phyloP scores from a whole-genome alignment of 2,888 invertebrate genomes.

The Nasonia oneida region DNA sequence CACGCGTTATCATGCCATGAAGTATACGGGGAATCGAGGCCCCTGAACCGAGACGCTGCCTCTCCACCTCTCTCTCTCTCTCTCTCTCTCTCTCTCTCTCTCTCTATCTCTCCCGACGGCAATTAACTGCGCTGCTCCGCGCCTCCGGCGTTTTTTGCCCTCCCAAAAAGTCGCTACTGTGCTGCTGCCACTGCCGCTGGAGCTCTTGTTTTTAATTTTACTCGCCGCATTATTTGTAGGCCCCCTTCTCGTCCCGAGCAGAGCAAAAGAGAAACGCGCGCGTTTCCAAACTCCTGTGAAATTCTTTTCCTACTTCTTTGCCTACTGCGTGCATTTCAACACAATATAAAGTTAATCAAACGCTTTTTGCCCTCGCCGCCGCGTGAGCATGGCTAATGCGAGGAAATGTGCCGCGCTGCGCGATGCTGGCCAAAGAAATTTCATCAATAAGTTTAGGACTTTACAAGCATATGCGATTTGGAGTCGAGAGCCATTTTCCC shows the following conservation, averaged over 20 bases:
- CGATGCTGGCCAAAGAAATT: not conserved
- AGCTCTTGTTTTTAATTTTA: constrained; percentile 2
- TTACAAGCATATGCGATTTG: not conserved
- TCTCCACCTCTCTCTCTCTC: not conserved
- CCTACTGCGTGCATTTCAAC: not conserved
- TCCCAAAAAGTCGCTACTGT: constrained; percentile 20
- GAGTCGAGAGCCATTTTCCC: too few relatives aligned
- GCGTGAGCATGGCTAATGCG: not conserved
- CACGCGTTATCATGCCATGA: constrained; percentile 72
- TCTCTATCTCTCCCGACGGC: not conserved
- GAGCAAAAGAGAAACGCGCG: constrained; percentile 12
- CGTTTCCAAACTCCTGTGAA: constrained; percentile 24
- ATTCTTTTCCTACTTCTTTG: constrained; percentile 15
- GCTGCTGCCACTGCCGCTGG: not conserved
- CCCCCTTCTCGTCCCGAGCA: not conserved
- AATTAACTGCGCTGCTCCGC: not conserved
- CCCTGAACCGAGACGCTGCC: constrained; percentile 53
- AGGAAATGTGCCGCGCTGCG: not conserved
- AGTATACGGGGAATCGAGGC: constrained; percentile 60
- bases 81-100: not conserved
- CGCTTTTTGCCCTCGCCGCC: not conserved
- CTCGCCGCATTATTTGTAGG: constrained; percentile 2
- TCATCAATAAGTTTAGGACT: not conserved
- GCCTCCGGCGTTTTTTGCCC: constrained; percentile 5
- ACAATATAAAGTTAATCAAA: constrained; percentile 31